phyloP scores from a whole-genome alignment of 2,888 invertebrate species.

The Incurvaria masculella region DNA sequence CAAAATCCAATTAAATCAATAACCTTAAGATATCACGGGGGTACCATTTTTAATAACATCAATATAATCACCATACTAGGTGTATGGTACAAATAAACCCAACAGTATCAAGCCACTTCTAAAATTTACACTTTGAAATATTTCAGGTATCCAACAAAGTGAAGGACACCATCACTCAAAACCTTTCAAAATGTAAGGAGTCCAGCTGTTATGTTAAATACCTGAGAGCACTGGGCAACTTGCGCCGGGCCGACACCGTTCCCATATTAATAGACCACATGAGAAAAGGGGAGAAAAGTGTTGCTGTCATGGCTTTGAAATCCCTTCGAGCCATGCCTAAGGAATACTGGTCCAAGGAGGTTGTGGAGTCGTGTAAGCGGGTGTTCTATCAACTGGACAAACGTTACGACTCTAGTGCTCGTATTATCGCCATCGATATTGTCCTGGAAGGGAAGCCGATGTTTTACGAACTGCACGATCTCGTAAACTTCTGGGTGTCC shows the following conservation, averaged over 20 bases:
- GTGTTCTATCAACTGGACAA: slow-evolving; percentile 59
- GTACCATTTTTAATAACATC: too few species aligned
- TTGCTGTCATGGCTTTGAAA: slow-evolving; percentile 65
- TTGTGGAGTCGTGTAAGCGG: slow-evolving; percentile 45
- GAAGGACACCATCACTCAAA: slow-evolving; percentile 28
- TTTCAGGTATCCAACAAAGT: slow-evolving; percentile 31
- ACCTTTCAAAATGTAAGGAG: slow-evolving; percentile 42
- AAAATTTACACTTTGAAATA: slow-evolving; percentile 12
- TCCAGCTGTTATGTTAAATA: slow-evolving; percentile 58
- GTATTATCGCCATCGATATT: slow-evolving; percentile 69
- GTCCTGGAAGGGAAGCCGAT: slow-evolving; percentile 59
- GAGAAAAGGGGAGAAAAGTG: slow-evolving; percentile 42
- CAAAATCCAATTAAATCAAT: too few species aligned
- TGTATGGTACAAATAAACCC: too few species aligned
- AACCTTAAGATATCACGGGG: too few species aligned
- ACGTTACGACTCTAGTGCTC: slow-evolving; percentile 65
- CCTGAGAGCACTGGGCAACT: slow-evolving; percentile 68
- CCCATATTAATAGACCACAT: slow-evolving; percentile 57
- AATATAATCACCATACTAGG: too few species aligned
- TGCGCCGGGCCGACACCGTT: slow-evolving; percentile 59
- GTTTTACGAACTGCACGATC: slow-evolving; percentile 45
- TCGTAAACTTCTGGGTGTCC: slow-evolving; percentile 47
- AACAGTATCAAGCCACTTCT: too few species aligned
- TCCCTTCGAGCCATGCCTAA: slow-evolving; percentile 56
- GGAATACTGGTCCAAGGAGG: slow-evolving; percentile 28